Conservation (phyloP, 2,888 invertebrate genomes). For the Acleris holmiana region DNA sequence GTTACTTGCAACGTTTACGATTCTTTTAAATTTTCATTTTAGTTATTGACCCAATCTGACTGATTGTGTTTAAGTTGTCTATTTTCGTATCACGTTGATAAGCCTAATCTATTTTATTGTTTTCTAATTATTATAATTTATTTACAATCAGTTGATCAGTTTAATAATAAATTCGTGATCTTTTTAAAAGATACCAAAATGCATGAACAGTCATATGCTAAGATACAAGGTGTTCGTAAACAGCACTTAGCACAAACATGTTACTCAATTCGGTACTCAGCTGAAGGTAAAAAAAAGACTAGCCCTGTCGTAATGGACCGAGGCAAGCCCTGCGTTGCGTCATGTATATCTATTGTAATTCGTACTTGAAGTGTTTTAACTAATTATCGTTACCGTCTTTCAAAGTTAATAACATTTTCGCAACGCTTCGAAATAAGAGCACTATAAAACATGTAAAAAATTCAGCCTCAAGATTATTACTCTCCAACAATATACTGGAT, state of each 20-base stretch:
- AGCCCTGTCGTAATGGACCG: slow-evolving; percentile 51
- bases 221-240: slow-evolving; percentile 15
- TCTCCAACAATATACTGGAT: slow-evolving; percentile 54
- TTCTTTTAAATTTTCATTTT: background rate
- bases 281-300: slow-evolving; percentile 48
- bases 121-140: slow-evolving; percentile 24
- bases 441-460: background rate
- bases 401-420: background rate
- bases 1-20: slow-evolving; percentile 44
- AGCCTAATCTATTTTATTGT: slow-evolving; percentile 9
- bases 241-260: slow-evolving; percentile 40
- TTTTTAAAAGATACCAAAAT: slow-evolving; percentile 17
- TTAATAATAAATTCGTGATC: slow-evolving; percentile 29
- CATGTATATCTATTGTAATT: slow-evolving; percentile 39
- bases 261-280: slow-evolving; percentile 39
- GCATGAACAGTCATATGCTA: slow-evolving; percentile 12
- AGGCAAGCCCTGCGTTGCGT: slow-evolving; percentile 41
- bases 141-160: slow-evolving; percentile 29
- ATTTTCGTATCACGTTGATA: slow-evolving; percentile 6
- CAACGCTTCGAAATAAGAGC: background rate
- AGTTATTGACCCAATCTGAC: background rate
- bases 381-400: slow-evolving; percentile 1
- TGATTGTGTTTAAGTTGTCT: slow-evolving; percentile 4
- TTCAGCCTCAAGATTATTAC: slow-evolving; percentile 16
- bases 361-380: background rate